These are phyloP conservation scores for Ceuthmochares aereus DNA, from an alignment of 2,113 vertebrate species.

Conservation along the genomic window DNA sequence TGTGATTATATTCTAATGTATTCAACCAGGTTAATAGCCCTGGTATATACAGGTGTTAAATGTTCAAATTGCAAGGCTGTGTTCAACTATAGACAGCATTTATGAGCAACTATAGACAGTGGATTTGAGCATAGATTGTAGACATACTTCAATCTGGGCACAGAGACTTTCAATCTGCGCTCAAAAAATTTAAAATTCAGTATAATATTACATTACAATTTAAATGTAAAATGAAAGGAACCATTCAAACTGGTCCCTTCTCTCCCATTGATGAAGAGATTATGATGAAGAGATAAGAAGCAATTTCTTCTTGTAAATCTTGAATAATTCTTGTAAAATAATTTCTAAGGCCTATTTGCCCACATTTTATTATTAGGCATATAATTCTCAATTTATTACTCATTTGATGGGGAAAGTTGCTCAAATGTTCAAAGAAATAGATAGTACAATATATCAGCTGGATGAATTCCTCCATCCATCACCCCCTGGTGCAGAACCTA, in stretches of 20 bases:
- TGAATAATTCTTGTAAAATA: not conserved
- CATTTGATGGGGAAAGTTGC: not conserved
- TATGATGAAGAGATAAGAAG: not conserved
- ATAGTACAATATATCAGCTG: not conserved
- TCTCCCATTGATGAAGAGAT: not conserved
- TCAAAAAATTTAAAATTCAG: not conserved
- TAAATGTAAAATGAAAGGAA: not conserved
- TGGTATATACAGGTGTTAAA: not conserved
- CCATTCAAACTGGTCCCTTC: not conserved
- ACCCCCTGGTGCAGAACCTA: not conserved
- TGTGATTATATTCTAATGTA: not conserved
- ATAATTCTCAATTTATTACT: not conserved
- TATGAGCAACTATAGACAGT: not conserved
- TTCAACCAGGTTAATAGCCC: not conserved
- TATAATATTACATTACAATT: not conserved
- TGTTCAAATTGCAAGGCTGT: not conserved
- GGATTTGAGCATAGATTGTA: not conserved
- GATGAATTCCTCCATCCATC: not conserved
- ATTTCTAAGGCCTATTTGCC: not conserved
- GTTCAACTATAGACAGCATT: not conserved
- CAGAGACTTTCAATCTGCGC: not conserved
- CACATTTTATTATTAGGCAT: not conserved
- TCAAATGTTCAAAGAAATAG: not conserved
- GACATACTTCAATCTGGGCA: not conserved
- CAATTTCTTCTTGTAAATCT: not conserved